Evolutionary conservation across 2,888 invertebrate genomes (phyloP), one percentile per base, ranked within the genome.

Genomic region (Trichopoda pennipes): DNA sequence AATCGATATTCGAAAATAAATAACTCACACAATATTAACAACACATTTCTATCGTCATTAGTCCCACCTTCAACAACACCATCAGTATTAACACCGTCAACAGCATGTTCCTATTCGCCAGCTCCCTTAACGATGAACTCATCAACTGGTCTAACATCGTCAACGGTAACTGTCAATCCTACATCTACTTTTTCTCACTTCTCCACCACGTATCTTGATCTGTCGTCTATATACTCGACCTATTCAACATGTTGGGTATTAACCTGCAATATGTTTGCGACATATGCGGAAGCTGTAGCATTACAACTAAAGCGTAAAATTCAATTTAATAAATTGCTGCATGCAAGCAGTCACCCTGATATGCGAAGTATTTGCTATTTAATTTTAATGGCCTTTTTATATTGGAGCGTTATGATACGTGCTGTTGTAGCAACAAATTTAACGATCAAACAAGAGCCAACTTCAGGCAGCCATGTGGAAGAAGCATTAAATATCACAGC

Each of bases 321-420:
- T 23, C 81, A 81, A 63, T 75, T 81, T 55, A 84, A 76, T 53
- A 84, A 77, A 75, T 51, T 81, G 19, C 68, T 84, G 60, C 77
- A 70, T 73, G 80, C 64, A 21, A 63, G 51, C 47, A 60, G 74
- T 44, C 80, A 64, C 60, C 55, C 85, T 35, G 86, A 86, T 81
- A 81, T 80, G 38, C 84, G 85, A 58, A 85, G 85, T 53, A 63
- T 87, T 63, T 85, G 86, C 81, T 88, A 88, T 80, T 66, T 89
- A 19, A 86, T 87, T 38, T 84, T 89, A 69, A 86, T 88, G 80
- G 84, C 90, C 77, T 86, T 89, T 58, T 86, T 90, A 75, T 89
- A 89, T 74, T 89, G 90, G 81, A 89, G 89, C 68, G 86, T 90
- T 17, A 86, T 90, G 83, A 85, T 89, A 82, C 86, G 86, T 63